Evolutionary conservation across 1,140 invertebrate species (phyloP).

Genomic region (Ips nitidus): DNA sequence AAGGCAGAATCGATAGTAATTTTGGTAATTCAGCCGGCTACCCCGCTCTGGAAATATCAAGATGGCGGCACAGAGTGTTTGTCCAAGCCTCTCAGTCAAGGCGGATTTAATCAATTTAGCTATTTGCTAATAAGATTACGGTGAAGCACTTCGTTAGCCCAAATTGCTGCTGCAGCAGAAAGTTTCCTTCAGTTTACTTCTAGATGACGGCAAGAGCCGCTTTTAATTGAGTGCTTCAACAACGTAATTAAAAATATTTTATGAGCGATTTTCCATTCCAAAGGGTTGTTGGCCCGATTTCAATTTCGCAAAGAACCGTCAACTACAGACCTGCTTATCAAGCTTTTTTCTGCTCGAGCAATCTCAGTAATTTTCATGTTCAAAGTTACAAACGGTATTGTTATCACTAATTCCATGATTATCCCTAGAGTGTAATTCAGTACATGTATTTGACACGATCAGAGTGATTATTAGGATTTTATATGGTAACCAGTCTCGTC

Average conservation of each 20-base stretch:
- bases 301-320: no score
- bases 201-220: constrained; percentile 9
- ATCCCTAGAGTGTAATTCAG: not conserved
- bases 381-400: not conserved
- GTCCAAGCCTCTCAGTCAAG: constrained; percentile 28
- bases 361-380: not conserved
- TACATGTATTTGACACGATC: constrained; percentile 16
- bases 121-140: constrained; percentile 37
- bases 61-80: constrained; percentile 29
- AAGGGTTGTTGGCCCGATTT: no score
- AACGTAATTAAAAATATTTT: not conserved
- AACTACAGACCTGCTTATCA: no score
- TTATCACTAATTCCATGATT: not conserved
- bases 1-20: constrained; percentile 21
- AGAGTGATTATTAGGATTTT: constrained; percentile 10
- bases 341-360: not conserved
- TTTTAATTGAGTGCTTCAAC: constrained; percentile 15
- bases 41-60: constrained; percentile 22
- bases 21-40: constrained; percentile 24
- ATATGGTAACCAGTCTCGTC: constrained; percentile 8
- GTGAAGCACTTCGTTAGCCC: constrained; percentile 33
- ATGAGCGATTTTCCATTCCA: no score
- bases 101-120: constrained; percentile 36
- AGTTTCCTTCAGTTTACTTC: constrained; percentile 29
- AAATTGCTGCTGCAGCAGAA: constrained; percentile 33